Evolutionary conservation across 2,888 invertebrate species (phyloP).

Genomic region (Idaea aversata): DNA sequence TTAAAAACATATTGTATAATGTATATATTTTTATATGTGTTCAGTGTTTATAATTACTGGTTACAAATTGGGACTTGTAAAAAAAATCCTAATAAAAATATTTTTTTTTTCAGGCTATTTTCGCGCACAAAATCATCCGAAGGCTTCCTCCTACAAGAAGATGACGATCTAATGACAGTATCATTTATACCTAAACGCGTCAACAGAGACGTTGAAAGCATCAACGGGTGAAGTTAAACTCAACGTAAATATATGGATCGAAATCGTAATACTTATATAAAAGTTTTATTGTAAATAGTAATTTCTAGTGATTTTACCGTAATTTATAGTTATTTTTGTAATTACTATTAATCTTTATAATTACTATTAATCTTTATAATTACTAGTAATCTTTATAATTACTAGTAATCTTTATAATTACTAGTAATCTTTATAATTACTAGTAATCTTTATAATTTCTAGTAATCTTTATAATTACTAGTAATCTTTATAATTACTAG

Average conservation of each 20-base stretch:
- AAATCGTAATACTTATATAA: neutral
- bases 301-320: neutral
- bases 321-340: neutral
- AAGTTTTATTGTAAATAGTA: neutral
- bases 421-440: neutral
- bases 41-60: no score
- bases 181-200: conserved; percentile 70
- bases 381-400: neutral
- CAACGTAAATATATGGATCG: neutral
- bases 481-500: neutral
- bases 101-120: conserved; percentile 53
- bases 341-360: neutral
- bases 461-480: neutral
- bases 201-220: conserved; percentile 44
- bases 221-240: conserved; percentile 43
- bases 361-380: neutral
- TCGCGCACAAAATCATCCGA: conserved; percentile 61
- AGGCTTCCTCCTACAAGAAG: conserved; percentile 65
- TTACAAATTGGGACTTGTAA: neutral
- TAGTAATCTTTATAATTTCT: neutral
- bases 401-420: neutral
- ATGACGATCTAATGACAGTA: conserved; percentile 71
- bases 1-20: no score
- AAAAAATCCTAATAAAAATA: neutral
- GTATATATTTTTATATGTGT: no score